A percentile compares a stretch with the other conserved stretches of the same genome.
Evolutionary conservation across 2,888 invertebrate species (phyloP).

Genomic region (Drosophila mayaguana): DNA sequence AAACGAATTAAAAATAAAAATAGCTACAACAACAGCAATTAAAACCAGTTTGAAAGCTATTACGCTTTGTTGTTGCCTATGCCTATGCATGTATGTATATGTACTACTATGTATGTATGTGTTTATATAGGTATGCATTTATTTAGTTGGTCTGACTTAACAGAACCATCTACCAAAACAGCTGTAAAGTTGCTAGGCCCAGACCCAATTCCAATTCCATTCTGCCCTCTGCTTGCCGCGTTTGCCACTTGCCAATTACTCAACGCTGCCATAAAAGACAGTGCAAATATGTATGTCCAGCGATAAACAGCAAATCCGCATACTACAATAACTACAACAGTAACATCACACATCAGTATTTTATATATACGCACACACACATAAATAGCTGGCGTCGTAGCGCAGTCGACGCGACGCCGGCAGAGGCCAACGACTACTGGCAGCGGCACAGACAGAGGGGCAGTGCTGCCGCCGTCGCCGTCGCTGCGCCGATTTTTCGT

Average conservation of each 20-base stretch:
- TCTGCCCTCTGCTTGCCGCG: background rate
- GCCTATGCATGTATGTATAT: background rate
- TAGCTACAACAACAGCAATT: conserved; percentile 22
- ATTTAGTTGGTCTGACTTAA: conserved; percentile 20
- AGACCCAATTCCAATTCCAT: conserved; percentile 32
- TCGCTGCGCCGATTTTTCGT: conserved; percentile 46
- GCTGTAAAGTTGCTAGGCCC: conserved; percentile 27
- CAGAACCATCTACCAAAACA: conserved; percentile 37
- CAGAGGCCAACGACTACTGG: conserved; percentile 44
- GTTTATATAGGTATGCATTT: background rate
- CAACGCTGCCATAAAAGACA: conserved; percentile 63
- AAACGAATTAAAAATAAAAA: conserved; percentile 13
- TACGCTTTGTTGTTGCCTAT: conserved; percentile 20
- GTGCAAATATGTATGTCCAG: conserved; percentile 56
- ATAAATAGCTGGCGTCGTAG: conserved; percentile 45
- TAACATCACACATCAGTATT: conserved; percentile 11
- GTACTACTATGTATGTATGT: background rate
- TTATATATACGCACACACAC: conserved; percentile 23
- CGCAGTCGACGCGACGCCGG: conserved; percentile 22
- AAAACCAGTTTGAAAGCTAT: conserved; percentile 54
- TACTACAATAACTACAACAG: conserved; percentile 17
- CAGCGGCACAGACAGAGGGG: conserved; percentile 26
- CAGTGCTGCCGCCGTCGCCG: background rate
- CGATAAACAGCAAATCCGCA: conserved; percentile 61
- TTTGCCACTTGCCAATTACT: conserved; percentile 54